Percentiles rank a stretch among this genome's conserved stretches.
Conservation (phyloP, 2,797 vertebrate species). For the Cynopterus sphinx region DNA sequence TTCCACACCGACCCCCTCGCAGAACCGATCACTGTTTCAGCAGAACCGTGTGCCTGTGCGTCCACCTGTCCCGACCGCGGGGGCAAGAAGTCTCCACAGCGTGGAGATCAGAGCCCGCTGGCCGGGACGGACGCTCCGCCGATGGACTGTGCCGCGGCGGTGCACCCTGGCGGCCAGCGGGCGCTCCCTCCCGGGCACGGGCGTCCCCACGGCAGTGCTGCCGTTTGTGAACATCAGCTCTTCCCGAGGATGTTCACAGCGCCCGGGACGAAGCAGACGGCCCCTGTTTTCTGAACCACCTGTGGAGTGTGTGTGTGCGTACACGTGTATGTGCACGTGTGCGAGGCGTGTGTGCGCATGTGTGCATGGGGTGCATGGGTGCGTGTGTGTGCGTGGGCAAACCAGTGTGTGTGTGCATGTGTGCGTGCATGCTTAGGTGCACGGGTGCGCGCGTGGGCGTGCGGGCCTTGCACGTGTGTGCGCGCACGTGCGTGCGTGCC, state of each 20-base stretch:
- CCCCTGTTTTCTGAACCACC: constrained; percentile 80
- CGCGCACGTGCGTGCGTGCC: not conserved
- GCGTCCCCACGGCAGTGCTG: constrained; percentile 80
- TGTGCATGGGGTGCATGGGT: no score
- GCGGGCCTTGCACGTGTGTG: not conserved
- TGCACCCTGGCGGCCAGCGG: constrained; percentile 70
- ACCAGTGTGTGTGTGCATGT: not conserved
- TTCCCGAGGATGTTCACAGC: constrained; percentile 69
- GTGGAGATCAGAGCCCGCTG: constrained; percentile 57
- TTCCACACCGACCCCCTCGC: no score
- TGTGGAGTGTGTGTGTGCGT: constrained; percentile 59
- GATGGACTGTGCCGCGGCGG: constrained; percentile 75
- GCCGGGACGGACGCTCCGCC: constrained; percentile 49
- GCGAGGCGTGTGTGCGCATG: fast-evolving
- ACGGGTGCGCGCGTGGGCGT: not conserved
- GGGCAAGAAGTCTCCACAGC: constrained; percentile 77
- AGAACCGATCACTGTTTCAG: no score
- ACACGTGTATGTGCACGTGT: not conserved
- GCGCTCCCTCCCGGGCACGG: constrained; percentile 61
- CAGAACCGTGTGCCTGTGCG: constrained; percentile 67
- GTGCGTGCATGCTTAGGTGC: not conserved
- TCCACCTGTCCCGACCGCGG: constrained; percentile 81
- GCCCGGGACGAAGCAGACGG: constrained; percentile 76
- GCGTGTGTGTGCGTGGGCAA: no score
- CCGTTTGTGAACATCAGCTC: constrained; percentile 76